phyloP scores from a whole-genome alignment of 1,140 invertebrate genomes.

The Drosophila sp. region DNA sequence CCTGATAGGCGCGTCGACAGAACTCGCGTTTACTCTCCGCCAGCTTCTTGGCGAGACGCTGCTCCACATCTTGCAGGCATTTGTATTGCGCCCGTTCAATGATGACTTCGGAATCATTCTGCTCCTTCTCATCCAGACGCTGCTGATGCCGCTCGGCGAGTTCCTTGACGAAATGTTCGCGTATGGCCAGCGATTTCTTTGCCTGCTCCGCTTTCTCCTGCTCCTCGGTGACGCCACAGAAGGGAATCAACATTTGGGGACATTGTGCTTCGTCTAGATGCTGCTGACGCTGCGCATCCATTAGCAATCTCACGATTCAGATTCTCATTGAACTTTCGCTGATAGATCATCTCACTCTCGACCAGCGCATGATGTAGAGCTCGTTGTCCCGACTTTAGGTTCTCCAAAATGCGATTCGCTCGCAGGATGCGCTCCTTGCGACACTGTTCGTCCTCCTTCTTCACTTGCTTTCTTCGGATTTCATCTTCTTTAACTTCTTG shows the following conservation, averaged over 20 bases:
- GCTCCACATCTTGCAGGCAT: slow-evolving; percentile 56
- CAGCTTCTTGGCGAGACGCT: slow-evolving; percentile 28
- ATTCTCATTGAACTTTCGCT: slow-evolving; percentile 46
- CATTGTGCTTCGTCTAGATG: slow-evolving; percentile 39
- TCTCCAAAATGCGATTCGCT: slow-evolving; percentile 46
- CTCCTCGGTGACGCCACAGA: slow-evolving; percentile 48
- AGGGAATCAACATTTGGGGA: slow-evolving; percentile 48
- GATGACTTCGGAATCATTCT: slow-evolving; percentile 1
- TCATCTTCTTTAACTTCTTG: slow-evolving; percentile 15
- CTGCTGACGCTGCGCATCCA: slow-evolving; percentile 40
- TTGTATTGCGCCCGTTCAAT: slow-evolving; percentile 56
- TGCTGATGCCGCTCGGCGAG: background rate
- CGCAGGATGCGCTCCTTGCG: slow-evolving; percentile 61
- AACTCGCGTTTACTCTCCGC: slow-evolving; percentile 39
- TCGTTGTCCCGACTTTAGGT: slow-evolving; percentile 53
- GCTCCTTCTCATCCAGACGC: background rate
- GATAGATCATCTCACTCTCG: slow-evolving; percentile 50
- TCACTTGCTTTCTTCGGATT: slow-evolving; percentile 4
- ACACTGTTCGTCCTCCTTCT: slow-evolving; percentile 29
- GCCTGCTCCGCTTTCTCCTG: slow-evolving; percentile 38
- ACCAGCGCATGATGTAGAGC: slow-evolving; percentile 47
- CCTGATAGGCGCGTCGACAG: slow-evolving; percentile 42
- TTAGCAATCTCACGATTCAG: slow-evolving; percentile 57
- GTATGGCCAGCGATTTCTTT: background rate
- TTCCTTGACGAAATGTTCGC: slow-evolving; percentile 8